Evolutionary conservation across 2,113 vertebrate genomes (phyloP).

Genomic region (Oncorhynchus clarkii): DNA sequence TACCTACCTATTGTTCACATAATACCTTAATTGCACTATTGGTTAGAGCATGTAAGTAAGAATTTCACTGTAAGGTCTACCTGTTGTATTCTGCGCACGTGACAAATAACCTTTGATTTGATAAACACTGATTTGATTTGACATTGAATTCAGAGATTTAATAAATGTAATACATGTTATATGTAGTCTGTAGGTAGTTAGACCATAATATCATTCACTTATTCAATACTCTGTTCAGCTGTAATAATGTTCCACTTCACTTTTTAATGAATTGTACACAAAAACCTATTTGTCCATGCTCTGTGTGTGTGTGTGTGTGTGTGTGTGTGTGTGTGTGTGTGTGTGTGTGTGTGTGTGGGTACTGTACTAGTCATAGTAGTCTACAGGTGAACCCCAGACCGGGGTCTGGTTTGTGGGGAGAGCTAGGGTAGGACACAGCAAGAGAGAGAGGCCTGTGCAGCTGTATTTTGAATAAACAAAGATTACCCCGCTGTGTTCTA

Average conservation of each 20-base stretch:
- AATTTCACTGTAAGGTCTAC: too few relatives aligned
- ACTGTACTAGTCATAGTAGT: conserved; percentile 44
- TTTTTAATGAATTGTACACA: too few relatives aligned
- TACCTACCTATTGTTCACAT: too few relatives aligned
- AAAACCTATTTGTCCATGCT: conserved; percentile 17
- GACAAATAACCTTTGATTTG: too few relatives aligned
- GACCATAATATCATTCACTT: background rate
- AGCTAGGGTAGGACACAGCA: background rate
- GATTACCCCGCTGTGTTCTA: conserved; percentile 73
- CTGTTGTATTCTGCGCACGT: too few relatives aligned
- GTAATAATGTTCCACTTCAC: too few relatives aligned
- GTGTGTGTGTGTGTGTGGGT: background rate
- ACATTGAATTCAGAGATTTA: background rate
- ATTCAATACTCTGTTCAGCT: conserved; percentile 2
- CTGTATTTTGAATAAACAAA: conserved; percentile 77
- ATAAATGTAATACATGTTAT: background rate
- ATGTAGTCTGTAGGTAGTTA: background rate
- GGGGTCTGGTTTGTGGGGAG: conserved; percentile 72
- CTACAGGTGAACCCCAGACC: conserved; percentile 87
- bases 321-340: conserved; percentile 14
- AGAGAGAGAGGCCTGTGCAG: conserved; percentile 64
- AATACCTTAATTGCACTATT: too few relatives aligned
- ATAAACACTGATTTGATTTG: too few relatives aligned
- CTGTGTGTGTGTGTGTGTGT: conserved; percentile 1
- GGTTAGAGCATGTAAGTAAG: too few relatives aligned